phyloP scores from a whole-genome alignment of 2,113 vertebrate genomes.

The Eulemur rufifrons region DNA sequence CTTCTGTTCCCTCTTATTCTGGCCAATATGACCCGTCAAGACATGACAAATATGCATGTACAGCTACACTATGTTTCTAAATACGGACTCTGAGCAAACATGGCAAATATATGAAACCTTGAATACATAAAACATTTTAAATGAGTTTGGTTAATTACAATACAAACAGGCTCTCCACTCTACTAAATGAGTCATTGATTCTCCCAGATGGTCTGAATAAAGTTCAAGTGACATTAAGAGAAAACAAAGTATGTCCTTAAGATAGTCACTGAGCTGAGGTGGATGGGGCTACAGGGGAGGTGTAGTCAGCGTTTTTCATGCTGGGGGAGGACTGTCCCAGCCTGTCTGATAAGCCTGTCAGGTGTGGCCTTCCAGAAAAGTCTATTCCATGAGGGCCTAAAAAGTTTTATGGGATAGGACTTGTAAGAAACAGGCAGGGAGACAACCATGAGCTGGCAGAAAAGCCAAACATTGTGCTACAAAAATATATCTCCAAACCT shows the following conservation, averaged over 20 bases:
- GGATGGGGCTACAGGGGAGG: background rate
- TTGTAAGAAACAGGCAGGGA: background rate
- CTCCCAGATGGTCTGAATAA: constrained; percentile 45
- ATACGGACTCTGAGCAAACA: background rate
- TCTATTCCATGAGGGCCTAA: background rate
- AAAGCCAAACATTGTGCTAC: background rate
- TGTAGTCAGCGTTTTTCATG: background rate
- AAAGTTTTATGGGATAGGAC: background rate
- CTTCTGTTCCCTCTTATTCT: background rate
- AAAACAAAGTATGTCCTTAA: constrained; percentile 37
- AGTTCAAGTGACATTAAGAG: constrained; percentile 21
- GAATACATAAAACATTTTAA: background rate
- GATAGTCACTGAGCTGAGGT: background rate
- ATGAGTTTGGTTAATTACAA: background rate
- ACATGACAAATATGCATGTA: background rate
- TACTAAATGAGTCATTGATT: background rate
- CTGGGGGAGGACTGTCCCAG: background rate
- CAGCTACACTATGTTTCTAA: background rate
- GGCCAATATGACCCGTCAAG: background rate
- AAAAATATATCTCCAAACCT: background rate
- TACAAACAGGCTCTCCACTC: background rate
- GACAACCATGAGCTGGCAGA: background rate
- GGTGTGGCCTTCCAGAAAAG: constrained; percentile 16
- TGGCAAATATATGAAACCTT: background rate
- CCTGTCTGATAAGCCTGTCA: constrained; percentile 11